A percentile compares a stretch with the other conserved stretches of the same genome.
Conservation (phyloP, 2,888 invertebrate species). For the Ferrisia virgata region DNA sequence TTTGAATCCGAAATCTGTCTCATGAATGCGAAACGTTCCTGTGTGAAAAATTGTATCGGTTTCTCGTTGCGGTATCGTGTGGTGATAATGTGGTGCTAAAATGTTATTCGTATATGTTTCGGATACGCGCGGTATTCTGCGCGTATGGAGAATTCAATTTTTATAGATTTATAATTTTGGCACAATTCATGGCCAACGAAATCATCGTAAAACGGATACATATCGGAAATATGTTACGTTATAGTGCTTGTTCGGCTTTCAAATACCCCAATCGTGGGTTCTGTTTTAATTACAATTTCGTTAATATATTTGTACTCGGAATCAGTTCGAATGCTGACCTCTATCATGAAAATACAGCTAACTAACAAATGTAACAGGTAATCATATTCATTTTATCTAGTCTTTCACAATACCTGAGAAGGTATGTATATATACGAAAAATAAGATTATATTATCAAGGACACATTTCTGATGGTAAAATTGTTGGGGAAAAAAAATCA, state of each 20-base stretch:
- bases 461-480: background rate
- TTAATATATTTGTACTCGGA: background rate
- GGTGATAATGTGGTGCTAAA: background rate
- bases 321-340: slow-evolving; percentile 1
- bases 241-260: background rate
- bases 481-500: background rate
- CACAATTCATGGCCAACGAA: background rate
- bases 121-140: background rate
- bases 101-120: background rate
- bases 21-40: background rate
- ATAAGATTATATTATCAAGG: background rate
- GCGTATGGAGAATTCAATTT: background rate
- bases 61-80: background rate
- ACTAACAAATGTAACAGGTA: slow-evolving; percentile 8
- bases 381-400: background rate
- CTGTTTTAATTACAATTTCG: background rate
- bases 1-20: background rate
- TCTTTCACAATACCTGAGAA: background rate
- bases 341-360: slow-evolving; percentile 22
- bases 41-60: background rate
- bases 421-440: no score
- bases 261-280: background rate
- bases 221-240: slow-evolving; percentile 11
- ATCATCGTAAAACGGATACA: background rate
- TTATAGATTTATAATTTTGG: slow-evolving; percentile 12